Evolutionary conservation across 35 echinoderm and acorn worm genomes (phyloP), one percentile per base, ranked within the genome.

Genomic region (Strongylocentrotus purpuratus): DNA sequence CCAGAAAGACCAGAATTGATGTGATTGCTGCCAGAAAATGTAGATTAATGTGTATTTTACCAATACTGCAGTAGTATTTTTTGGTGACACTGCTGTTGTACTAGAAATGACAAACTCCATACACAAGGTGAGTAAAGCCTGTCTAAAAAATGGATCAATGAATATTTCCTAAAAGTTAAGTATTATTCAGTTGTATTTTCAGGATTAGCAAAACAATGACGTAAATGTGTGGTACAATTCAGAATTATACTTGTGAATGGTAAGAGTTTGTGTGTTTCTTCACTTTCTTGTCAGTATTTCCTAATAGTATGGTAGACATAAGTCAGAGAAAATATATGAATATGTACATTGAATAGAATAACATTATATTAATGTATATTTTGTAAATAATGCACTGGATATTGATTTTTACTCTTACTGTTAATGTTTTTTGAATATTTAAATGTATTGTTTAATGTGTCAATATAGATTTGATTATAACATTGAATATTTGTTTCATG

Each of bases 371-470:
- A 78, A 22, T 78, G 65, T 78, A 78, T 78, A 78, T 78, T 59
- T 78, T 78, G 65, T 78, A 78, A 7, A 78, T 78, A 78, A 18
- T 78, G 65, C 65, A 78, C 65, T 78, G 22, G 65, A 78, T 78
- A 78, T 78, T 78, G 65, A n/a, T 78, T 78, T 78, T 78, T 78
- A 78, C 65, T 78, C 18, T 78, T 78, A 78, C 28, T 78, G 65
- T 78, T 22, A 78, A 78, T 78, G 65, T 22, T 78, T 78, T 78
- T 22, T 78, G 52, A 59, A 78, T 78, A 78, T 78, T 22, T 78
- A 13, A 59, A 78, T 78, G 25, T 78, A n/a, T 28, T 7, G 65
- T 59, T 78, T 78, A 78, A n/a, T 78, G 20, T 22, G 8, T 78
- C 25, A 78, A n/a, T 78, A 25, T 28, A 4, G 20, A 28, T 22